Conservation (phyloP, 2,888 invertebrate species). For the Drosophila pseudotakahashii region DNA sequence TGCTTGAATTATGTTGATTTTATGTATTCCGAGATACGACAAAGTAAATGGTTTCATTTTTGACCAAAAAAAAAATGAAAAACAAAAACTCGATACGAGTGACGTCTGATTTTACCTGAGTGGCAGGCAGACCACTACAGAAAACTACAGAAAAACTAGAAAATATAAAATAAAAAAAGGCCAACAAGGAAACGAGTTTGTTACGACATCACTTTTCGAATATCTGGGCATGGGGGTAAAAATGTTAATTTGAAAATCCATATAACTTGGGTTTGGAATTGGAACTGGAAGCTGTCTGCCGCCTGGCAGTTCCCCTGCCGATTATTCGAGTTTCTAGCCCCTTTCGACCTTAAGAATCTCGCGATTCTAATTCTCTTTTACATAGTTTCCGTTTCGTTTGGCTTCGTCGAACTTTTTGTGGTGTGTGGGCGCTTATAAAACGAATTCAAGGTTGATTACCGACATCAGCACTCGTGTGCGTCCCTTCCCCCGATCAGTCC, state of each 20-base stretch:
- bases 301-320: no score
- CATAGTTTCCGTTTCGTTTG: conserved; percentile 31
- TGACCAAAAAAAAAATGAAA: neutral
- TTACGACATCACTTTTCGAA: conserved; percentile 33
- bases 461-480: conserved; percentile 41
- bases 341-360: conserved; percentile 2
- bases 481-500: conserved; percentile 4
- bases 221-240: conserved; percentile 18
- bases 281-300: conserved; percentile 4
- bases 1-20: conserved; percentile 63
- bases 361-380: conserved; percentile 24
- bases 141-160: conserved; percentile 6
- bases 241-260: conserved; percentile 22
- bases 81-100: conserved; percentile 28
- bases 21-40: conserved; percentile 43
- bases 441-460: conserved; percentile 80
- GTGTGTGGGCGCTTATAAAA: conserved; percentile 43
- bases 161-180: neutral
- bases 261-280: neutral
- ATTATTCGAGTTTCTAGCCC: neutral
- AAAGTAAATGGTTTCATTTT: conserved; percentile 32
- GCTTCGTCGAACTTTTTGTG: conserved; percentile 11
- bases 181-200: conserved; percentile 40
- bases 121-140: conserved; percentile 2
- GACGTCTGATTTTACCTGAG: conserved; percentile 38